Percentiles rank a stretch among this genome's conserved stretches.
These are phyloP conservation scores for Mythimna lalbum DNA, from an alignment of 2,888 invertebrate genomes.

Conservation along the genomic window DNA sequence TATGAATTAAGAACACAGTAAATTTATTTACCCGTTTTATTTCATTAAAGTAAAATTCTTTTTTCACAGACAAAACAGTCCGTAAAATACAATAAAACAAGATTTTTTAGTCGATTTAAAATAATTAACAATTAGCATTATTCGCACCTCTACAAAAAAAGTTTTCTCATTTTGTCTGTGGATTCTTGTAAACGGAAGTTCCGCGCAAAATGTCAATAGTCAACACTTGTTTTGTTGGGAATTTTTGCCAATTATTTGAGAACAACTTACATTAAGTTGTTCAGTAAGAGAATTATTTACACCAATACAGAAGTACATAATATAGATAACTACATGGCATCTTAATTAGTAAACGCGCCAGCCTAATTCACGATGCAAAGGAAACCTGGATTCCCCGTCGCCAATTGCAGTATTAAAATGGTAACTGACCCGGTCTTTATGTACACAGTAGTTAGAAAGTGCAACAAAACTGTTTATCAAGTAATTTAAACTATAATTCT, in stretches of 20 bases:
- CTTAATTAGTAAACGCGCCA: constrained; percentile 14
- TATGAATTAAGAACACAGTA: no score
- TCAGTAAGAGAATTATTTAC: constrained; percentile 18
- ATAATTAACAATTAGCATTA: not conserved
- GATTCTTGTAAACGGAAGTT: constrained; percentile 41
- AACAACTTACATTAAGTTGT: constrained; percentile 36
- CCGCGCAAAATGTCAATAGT: constrained; percentile 74
- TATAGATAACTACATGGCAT: constrained; percentile 26
- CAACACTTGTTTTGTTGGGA: constrained; percentile 65
- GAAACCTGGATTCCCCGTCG: constrained; percentile 84
- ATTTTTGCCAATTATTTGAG: constrained; percentile 48
- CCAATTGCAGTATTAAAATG: constrained; percentile 87
- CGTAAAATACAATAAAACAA: not conserved
- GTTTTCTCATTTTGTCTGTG: constrained; percentile 20
- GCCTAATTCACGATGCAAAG: constrained; percentile 76
- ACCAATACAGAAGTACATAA: constrained; percentile 3
- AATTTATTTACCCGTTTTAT: not conserved
- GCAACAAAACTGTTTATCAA: not conserved
- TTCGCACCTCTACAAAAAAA: constrained; percentile 1
- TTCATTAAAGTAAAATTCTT: no score
- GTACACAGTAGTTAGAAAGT: constrained; percentile 19
- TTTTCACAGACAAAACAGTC: no score
- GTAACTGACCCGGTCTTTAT: constrained; percentile 70
- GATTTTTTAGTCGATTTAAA: not conserved
- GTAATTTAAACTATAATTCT: not conserved